Conservation (phyloP, 2,888 invertebrate genomes). For the Isoperla grammatica region DNA sequence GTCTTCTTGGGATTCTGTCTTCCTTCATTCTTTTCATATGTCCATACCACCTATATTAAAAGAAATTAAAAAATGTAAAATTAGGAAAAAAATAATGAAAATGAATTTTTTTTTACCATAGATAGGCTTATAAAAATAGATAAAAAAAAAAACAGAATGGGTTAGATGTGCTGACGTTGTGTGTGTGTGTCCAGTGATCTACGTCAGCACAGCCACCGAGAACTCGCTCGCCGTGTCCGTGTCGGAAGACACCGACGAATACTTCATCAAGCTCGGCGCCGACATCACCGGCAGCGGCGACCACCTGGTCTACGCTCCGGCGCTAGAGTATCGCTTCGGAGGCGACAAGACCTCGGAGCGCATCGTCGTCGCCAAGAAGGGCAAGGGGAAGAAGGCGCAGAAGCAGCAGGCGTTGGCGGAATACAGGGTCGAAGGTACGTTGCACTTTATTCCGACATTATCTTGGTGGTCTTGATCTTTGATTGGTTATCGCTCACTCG, state of each 20-base stretch:
- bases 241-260: conserved; percentile 52
- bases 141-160: no score
- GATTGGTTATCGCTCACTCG: no score
- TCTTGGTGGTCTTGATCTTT: no score
- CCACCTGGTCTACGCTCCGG: conserved; percentile 57
- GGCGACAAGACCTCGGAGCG: conserved; percentile 45
- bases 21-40: no score
- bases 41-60: no score
- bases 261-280: conserved; percentile 60
- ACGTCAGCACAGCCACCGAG: conserved; percentile 55
- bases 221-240: conserved; percentile 53
- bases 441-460: background rate
- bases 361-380: conserved; percentile 32
- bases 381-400: conserved; percentile 33
- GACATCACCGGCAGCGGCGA: conserved; percentile 51
- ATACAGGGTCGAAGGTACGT: conserved; percentile 50
- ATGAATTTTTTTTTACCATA: no score
- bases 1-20: no score
- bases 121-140: no score
- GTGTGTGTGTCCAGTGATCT: conserved; percentile 37
- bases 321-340: conserved; percentile 61
- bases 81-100: no score
- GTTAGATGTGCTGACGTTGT: no score
- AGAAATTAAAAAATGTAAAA: no score
- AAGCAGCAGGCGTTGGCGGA: conserved; percentile 35